Evolutionary conservation across 2,888 invertebrate species (phyloP), one percentile per base, ranked within the genome.

Genomic region (Euphydryas editha): DNA sequence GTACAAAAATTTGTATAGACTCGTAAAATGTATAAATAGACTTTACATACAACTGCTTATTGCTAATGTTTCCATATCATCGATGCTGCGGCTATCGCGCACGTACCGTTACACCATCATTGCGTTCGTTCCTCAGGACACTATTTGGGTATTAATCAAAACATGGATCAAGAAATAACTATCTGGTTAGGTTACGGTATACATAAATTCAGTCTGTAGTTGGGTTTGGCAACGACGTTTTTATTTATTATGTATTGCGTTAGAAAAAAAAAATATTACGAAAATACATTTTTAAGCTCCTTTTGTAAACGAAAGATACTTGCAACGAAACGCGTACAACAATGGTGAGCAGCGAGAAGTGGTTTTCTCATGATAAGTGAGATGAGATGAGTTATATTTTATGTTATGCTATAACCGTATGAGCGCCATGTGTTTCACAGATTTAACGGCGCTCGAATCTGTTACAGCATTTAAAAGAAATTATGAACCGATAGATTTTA

Each of bases 11-110:
- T 86, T 92, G 92, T 92, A 92, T 91, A 92, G 89, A 91, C 85
- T 91, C 90, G 88, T 91, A 92, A 90, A 92, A 88, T 92, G 87
- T 92, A 92, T 91, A 92, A 91, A 91, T 91, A 92, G 88, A 90
- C 84, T 89, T 90, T 91, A 89, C 86, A 90, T 90, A 90, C 88
- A 89, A 88, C 87, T 89, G 92, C 90, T 92, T 92, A 92, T 91
- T 90, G 90, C 90, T 92, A 92, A 86, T 84, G 86, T 90, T 87
- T 85, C 87, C 81, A 76, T 82, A 84, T 81, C 70, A 39, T 65
- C 62, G 46, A 66, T 47, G 56, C 78, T 76, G 76, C 76, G 15
- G 55, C 46, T 24, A 55, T 21, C 55, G 65, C 54, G 46, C 65
- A 46, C 59, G 55, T 58, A 58, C 63, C 30, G 49, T 49, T 49